Base-by-base conservation (phyloP, 2,797 vertebrate species). In the Malacoraja senta region DNA sequence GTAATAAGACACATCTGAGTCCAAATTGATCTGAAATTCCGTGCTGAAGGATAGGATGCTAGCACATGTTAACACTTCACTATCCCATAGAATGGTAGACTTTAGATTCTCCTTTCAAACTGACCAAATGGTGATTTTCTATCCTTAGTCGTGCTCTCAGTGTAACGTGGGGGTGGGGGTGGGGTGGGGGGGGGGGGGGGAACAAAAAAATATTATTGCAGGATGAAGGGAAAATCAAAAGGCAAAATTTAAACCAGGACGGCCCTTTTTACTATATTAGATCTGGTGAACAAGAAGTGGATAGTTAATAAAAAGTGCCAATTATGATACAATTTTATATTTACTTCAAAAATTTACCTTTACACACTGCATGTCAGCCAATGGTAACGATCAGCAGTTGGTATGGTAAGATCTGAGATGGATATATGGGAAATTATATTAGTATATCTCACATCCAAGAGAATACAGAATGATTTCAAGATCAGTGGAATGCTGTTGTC, bases 21-120 rank as follows among this genome's bases (percentile, higher is more conserved):
- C n/a, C n/a, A 65, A 65, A 88, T 24, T 68, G 61, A 88, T 88
- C 84, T 65, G 61, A 65, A 53, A 35, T 63, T 88, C 61, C 35
- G 13, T 19, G 17, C 19, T 88, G 26, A 88, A 88, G 61, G 61
- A 65, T 84, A 61, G 53, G 81, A 61, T 84, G 81, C 24, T 84
- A 15, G 26, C 53, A 32, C 35, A 88, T 88, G 84, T 65, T 88
- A 61, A 8, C 84, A 88, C 61, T 32, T 88, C n/a, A 68, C n/a
- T 35, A 86, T 88, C 12, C 61, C n/a, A 65, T 65, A 32, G 65
- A 32, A 10, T 65, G 61, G 17, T 68, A 68, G 61, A n/a, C 1
- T 61, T 86, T 86, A 58, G 83, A 29, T 86, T 86, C 26, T 86
- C 58, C 83, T 61, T 86, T 86, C 61, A 61, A 88, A 65, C 32